Evolutionary conservation across 2,113 vertebrate species (phyloP).

Genomic region (Muntiacus reevesi): DNA sequence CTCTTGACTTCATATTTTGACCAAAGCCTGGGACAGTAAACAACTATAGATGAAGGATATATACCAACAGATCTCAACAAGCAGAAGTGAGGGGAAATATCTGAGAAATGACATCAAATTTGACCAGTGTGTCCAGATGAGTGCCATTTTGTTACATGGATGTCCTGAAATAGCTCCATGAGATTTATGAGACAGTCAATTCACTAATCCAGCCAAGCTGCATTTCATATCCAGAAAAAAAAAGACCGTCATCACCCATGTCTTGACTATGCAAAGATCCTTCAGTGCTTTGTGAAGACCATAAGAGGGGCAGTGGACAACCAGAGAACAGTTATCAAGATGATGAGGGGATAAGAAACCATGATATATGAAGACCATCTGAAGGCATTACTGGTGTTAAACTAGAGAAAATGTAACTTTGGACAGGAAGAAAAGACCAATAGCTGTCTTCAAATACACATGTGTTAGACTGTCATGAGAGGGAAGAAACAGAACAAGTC

Average conservation of each 20-base stretch:
- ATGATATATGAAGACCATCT: not conserved
- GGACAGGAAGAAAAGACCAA: not conserved
- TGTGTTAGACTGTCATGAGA: not conserved
- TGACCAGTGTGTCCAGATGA: not conserved
- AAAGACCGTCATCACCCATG: not conserved
- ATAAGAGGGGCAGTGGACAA: not conserved
- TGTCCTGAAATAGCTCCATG: not conserved
- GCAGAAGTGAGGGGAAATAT: not conserved
- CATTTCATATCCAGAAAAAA: not conserved
- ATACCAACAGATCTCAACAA: not conserved
- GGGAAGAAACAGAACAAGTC: not conserved
- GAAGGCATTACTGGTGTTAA: not conserved
- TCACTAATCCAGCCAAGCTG: not conserved
- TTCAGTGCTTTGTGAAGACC: not conserved
- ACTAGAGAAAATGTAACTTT: not conserved
- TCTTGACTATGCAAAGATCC: not conserved
- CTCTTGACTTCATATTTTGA: not conserved
- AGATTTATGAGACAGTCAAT: not conserved
- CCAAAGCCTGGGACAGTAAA: not conserved
- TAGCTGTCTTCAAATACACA: not conserved
- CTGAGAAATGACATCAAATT: not conserved
- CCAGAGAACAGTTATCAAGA: not conserved
- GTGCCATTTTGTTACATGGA: not conserved
- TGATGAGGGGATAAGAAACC: not conserved
- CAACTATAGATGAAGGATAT: not conserved